Base-by-base conservation (phyloP, 2,113 vertebrate species). In the Uropsilus gracilis region DNA sequence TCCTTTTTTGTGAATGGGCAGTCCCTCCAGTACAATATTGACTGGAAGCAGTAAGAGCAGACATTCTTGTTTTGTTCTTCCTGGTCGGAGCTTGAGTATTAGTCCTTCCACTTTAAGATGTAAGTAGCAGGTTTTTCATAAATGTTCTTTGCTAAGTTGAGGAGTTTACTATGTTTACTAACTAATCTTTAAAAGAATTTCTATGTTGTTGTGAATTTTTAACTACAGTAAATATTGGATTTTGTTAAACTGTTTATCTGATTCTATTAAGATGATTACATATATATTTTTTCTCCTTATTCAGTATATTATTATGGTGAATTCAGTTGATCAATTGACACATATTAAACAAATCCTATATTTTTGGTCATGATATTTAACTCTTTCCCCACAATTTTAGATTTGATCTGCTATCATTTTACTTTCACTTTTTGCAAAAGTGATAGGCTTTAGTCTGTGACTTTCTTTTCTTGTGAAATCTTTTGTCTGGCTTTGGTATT, bases 351-450 rank as follows among this genome's bases (percentile, higher is more conserved):
- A 37, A 90, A 44, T 10, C 53, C 53, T 69, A 4, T 16, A 42
- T 53, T 75, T 17, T n/a, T 48, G 17, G 30, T 66, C 32, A 66
- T 66, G 7, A 87, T 30, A 18, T 37, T 76, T 83, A 63, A 16
- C 32, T 5, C 42, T 68, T 82, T 53, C 68, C 34, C 68, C 42
- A 76, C 26, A 77, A 46, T 80, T 53, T 71, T 69, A 26, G 9
- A 55, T 69, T 88, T 68, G n/a, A 61, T 82, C 68, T 69, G 24
- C 28, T 82, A 42, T 66, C 28, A 68, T 87, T 91, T 87, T 94
- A 16, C 50, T 76, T 82, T 32, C 24, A 53, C 88, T 37, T 77
- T 83, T 91, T 83, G 7, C 30, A 26, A 37, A 8, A 53, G 32
- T 37, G 59, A 26, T 13, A 17, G 11, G 10, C 55, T 16, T 71